Conservation (phyloP, 2,888 invertebrate species). For the Malthinus flaveolus region DNA sequence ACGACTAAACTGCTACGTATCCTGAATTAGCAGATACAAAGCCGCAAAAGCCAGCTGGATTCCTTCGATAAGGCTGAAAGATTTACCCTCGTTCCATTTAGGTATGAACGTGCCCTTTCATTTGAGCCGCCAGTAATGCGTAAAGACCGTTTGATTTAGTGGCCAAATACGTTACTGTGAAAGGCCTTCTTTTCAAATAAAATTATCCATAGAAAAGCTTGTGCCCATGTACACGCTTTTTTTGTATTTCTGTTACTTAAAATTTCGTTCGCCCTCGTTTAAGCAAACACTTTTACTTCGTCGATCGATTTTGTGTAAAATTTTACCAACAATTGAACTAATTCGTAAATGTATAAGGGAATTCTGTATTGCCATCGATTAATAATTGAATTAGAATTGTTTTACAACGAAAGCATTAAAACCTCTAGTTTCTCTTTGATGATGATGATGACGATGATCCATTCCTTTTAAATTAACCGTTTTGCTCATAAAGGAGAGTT, state of each 20-base stretch:
- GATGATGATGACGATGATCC: conserved; percentile 13
- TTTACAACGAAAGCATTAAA: conserved; percentile 19
- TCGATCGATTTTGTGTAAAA: neutral
- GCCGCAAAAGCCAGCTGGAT: conserved; percentile 50
- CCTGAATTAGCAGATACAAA: conserved; percentile 53
- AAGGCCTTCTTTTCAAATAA: conserved; percentile 39
- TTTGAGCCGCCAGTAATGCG: conserved; percentile 45
- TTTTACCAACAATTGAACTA: conserved; percentile 19
- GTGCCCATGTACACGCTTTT: conserved; percentile 13
- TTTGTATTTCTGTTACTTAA: conserved; percentile 12
- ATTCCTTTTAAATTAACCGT: conserved; percentile 22
- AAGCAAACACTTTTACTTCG: neutral
- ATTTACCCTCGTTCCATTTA: conserved; percentile 50
- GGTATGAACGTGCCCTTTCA: conserved; percentile 48
- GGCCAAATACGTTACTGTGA: conserved; percentile 47
- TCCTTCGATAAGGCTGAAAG: conserved; percentile 52
- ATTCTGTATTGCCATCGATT: conserved; percentile 17
- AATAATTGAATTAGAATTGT: conserved; percentile 16
- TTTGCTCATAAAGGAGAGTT: conserved; percentile 15
- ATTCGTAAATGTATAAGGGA: conserved; percentile 20
- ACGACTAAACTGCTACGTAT: conserved; percentile 40
- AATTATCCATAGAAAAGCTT: conserved; percentile 23
- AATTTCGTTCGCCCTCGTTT: conserved; percentile 5
- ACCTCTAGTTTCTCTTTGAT: conserved; percentile 23
- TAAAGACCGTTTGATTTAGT: conserved; percentile 48